Evolutionary conservation across 92 coral and sea anemone species (phyloP).

Genomic region (Metridium senile): DNA sequence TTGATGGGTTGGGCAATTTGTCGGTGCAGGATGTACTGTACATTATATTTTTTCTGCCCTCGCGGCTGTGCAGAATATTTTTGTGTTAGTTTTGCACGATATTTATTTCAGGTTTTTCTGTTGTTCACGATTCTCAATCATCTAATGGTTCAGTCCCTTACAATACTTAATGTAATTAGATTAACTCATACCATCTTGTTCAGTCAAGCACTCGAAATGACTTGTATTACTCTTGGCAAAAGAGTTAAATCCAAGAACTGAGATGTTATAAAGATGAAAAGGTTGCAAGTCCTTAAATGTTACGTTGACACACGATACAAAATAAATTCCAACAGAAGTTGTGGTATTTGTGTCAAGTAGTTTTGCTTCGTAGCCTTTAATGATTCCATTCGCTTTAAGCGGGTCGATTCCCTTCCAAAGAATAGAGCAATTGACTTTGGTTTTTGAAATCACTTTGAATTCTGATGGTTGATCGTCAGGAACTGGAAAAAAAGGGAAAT

Average conservation of each 20-base stretch:
- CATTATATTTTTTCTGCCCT: too few relatives aligned
- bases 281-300: constrained; percentile 12
- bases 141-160: too few relatives aligned
- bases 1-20: too few relatives aligned
- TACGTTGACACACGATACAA: background rate
- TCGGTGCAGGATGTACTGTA: too few relatives aligned
- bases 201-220: constrained; percentile 26
- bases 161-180: too few relatives aligned
- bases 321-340: background rate
- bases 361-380: constrained; percentile 4
- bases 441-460: background rate
- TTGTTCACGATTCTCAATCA: too few relatives aligned
- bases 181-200: constrained; percentile 33
- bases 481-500: constrained; percentile 5
- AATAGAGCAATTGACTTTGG: constrained; percentile 1
- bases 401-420: background rate
- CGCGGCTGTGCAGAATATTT: too few relatives aligned
- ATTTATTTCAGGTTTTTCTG: too few relatives aligned
- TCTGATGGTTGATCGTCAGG: constrained; percentile 19
- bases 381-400: constrained; percentile 14
- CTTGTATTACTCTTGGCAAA: constrained; percentile 11
- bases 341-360: background rate
- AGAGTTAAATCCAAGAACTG: constrained; percentile 12
- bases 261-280: constrained; percentile 20
- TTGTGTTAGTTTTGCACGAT: too few relatives aligned